Evolutionary conservation across 2,888 invertebrate genomes (phyloP), one percentile per base, ranked within the genome.

Genomic region (Acronicta alni): DNA sequence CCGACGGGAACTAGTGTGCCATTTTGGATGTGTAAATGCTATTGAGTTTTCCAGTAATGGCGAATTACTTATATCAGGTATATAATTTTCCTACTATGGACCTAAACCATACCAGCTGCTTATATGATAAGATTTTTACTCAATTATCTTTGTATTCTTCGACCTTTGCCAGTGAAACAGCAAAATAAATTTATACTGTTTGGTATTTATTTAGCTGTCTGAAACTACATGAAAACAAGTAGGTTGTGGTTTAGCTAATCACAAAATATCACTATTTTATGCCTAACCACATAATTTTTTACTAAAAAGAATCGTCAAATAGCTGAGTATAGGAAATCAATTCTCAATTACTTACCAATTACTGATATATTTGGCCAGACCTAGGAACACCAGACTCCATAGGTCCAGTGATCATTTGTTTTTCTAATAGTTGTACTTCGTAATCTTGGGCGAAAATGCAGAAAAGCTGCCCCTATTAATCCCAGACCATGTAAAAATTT

Each of bases 21-120:
- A 99, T 95, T 99, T 96, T 95, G 99, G 99, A 83, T 99, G 99
- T 95, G 98, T 99, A 58, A 99, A 99, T 95, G 98, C 99, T 67
- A 97, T 99, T 80, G 99, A 99, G 93, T 99, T 99, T 95, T 98
- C 98, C 51, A 95, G 96, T 75, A 97, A 98, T 92, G 98, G 98
- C 78, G 96, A 97, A 90, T 96, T 96, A 80, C 95, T 99, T 67
- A 96, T 97, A 79, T 99, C 99, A 87, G 98, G 98, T 98, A 95
- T 95, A 88, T 81, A 60, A 75, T 77, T 72, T 63, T 67, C 46
- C 46, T 66, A 51, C 17, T 54, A 39, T 41, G 10, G 39, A 42
- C 30, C 17, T 12, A 30, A 42, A 30, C 16, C 15, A 38, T 32
- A 20, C 20, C 14, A 39, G 16, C 17, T n/a, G 8, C 15, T 12